These are phyloP conservation scores for Halictus rubicundus DNA, from an alignment of 1,140 invertebrate species.

Conservation along the genomic window DNA sequence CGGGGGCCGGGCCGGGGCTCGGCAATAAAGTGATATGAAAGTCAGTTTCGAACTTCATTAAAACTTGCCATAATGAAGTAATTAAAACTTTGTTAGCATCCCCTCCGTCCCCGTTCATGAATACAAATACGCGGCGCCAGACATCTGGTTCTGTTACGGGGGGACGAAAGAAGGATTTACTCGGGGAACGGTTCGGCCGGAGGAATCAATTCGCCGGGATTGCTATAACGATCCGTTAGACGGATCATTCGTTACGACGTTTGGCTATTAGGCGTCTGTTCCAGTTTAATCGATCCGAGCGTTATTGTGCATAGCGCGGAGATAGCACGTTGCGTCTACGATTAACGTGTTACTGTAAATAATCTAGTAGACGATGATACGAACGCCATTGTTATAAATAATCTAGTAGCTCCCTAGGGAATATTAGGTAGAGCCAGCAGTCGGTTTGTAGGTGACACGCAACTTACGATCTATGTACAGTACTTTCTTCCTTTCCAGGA, in stretches of 20 bases:
- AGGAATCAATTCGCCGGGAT: not conserved
- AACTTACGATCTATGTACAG: too few relatives aligned
- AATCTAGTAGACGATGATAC: too few relatives aligned
- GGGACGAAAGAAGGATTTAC: not conserved
- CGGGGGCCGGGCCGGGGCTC: not conserved
- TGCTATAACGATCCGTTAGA: too few relatives aligned
- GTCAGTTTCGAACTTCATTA: constrained; percentile 41
- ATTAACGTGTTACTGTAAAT: too few relatives aligned
- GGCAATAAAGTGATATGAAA: constrained; percentile 35
- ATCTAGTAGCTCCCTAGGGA: too few relatives aligned
- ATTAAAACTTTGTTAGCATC: constrained; percentile 45
- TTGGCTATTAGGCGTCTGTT: not conserved
- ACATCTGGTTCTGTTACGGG: not conserved
- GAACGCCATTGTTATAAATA: too few relatives aligned
- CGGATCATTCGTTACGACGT: too few relatives aligned
- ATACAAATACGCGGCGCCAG: constrained; percentile 36
- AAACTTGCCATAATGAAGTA: constrained; percentile 34
- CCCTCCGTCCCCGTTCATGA: constrained; percentile 23
- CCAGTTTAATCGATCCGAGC: not conserved
- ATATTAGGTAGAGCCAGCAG: too few relatives aligned
- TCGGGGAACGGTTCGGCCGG: not conserved
- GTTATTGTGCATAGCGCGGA: too few relatives aligned
- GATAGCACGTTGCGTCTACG: too few relatives aligned
- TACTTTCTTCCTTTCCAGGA: too few relatives aligned
- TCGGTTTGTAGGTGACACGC: too few relatives aligned